Conservation (phyloP, 2,113 vertebrate species). For the Meriones unguiculatus region DNA sequence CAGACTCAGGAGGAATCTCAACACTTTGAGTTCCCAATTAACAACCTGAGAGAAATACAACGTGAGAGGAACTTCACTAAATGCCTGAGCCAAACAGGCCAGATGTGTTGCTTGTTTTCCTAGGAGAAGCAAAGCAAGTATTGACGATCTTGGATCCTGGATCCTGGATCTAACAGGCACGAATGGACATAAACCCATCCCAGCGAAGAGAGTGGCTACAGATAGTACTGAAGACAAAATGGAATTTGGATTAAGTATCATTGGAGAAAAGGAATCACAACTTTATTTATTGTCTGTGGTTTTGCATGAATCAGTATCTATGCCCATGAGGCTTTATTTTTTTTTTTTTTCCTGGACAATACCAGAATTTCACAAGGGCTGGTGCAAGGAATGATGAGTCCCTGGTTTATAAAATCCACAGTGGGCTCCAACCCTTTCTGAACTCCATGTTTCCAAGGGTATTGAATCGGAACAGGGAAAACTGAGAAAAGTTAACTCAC, state of each 20-base stretch:
- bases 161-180: constrained; percentile 4
- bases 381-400: constrained; percentile 2
- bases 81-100: neutral
- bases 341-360: neutral
- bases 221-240: neutral
- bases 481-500: constrained; percentile 27
- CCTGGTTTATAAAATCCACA: neutral
- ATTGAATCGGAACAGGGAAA: neutral
- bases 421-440: neutral
- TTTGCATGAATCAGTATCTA: constrained; percentile 35
- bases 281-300: constrained; percentile 16
- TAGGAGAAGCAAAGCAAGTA: constrained; percentile 26
- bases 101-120: neutral
- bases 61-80: neutral
- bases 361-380: neutral
- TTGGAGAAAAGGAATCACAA: neutral
- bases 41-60: neutral
- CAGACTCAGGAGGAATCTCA: constrained; percentile 28
- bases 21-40: constrained; percentile 46
- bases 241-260: constrained; percentile 40
- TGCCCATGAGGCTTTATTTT: neutral
- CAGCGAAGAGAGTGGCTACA: neutral
- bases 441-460: neutral
- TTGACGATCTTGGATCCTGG: neutral
- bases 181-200: constrained; percentile 3